Evolutionary conservation across 35 echinoderm and acorn worm species (phyloP), one percentile per base, ranked within the genome.

Genomic region (Lytechinus variegatus): DNA sequence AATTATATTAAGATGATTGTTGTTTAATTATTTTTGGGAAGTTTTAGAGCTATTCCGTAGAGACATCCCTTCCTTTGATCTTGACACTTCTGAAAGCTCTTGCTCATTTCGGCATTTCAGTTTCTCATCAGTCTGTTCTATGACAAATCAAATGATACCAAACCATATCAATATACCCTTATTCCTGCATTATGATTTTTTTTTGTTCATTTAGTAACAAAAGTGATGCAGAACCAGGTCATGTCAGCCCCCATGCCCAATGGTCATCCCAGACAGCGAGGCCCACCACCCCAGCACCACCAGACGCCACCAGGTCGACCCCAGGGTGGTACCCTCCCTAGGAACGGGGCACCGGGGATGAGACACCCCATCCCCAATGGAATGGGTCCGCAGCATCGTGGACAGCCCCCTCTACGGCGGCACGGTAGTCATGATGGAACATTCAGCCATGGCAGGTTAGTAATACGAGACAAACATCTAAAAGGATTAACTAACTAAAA

Each of bases 311-410:
- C 92, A 14, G 92, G 92, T 21, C 52, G 92, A 11, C 92, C 92
- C 9, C 29, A 14, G 10, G 53, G 27, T 12, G 72, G 12, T 44
- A 55, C 95, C 89, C 79, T 71, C 55, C 95, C 87, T 10, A 96
- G 95, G 88, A 91, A 91, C 55, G 91, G 95, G 44, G 87, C 95
- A 52, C 95, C 89, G 7, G 87, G 95, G n/a, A 54, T 92, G 89
- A 92, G 87, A 52, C 95, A 52, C 27, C 61, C 55, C 95, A 56
- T 66, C 88, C 54, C 56, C 88, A 91, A 91, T 33, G 91, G 88
- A 56, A 96, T 19, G 56, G 95, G 88, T 11, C 87, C 54, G 19
- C 72, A 95, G 54, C 87, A 91, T 86, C 52, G 56, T n/a, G 28
- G 72, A 13, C 95, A 57, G 87, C 14, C 29, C 10, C 95, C 95